phyloP scores from a whole-genome alignment of 2,113 vertebrate genomes.

The Poicephalus gulielmi region DNA sequence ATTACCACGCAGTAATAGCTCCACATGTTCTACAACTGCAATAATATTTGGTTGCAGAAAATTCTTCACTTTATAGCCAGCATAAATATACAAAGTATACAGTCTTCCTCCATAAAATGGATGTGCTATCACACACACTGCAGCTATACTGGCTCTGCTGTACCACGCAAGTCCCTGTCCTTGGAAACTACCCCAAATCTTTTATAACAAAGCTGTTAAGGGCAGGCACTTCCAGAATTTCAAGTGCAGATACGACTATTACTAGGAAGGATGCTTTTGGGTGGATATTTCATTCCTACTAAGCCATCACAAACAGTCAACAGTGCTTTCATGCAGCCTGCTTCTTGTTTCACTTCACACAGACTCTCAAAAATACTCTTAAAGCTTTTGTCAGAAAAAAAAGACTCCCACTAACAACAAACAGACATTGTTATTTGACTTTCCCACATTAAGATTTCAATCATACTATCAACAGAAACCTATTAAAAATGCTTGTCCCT shows the following conservation, averaged over 20 bases:
- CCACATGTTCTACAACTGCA: neutral
- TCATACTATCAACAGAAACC: neutral
- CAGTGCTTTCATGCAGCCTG: neutral
- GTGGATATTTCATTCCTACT: neutral
- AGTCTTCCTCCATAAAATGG: neutral
- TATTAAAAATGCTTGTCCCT: neutral
- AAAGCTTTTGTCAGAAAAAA: neutral
- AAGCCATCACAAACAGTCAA: neutral
- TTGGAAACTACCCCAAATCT: neutral
- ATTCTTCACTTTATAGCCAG: neutral
- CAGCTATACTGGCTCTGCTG: neutral
- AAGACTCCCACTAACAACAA: neutral
- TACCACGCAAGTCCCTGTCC: neutral
- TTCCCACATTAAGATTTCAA: neutral
- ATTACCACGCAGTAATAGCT: neutral
- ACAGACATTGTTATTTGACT: neutral
- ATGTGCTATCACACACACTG: neutral
- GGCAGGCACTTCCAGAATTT: neutral
- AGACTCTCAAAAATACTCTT: neutral
- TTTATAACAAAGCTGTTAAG: neutral
- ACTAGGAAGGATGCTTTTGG: neutral
- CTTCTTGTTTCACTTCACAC: neutral
- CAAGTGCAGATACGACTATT: neutral
- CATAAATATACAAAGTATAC: neutral
- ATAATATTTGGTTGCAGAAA: neutral